Evolutionary conservation across 2,113 vertebrate species (phyloP).

Genomic region (Salvelinus fontinalis): DNA sequence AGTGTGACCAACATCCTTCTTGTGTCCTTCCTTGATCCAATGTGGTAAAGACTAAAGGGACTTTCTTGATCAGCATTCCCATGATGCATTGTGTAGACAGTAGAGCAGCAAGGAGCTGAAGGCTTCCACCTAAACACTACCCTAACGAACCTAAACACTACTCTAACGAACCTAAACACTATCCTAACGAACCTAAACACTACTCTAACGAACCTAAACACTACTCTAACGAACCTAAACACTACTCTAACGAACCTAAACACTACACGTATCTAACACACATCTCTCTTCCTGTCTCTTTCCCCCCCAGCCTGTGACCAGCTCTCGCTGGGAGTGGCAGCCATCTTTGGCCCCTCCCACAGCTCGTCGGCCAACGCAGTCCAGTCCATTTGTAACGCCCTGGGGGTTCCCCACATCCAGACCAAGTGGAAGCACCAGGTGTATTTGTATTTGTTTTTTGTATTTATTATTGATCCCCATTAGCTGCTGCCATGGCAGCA

Average conservation of each 20-base stretch:
- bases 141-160: not conserved
- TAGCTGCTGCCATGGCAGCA: too few relatives aligned
- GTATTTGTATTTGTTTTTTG: not conserved
- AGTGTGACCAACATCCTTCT: not conserved
- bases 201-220: not conserved
- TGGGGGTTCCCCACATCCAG: slow-evolving; percentile 88
- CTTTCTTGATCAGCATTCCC: not conserved
- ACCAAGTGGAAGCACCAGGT: slow-evolving; percentile 98
- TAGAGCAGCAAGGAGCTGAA: too few relatives aligned
- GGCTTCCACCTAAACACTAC: too few relatives aligned
- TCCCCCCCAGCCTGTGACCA: slow-evolving; percentile 88
- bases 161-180: not conserved
- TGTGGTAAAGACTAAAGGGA: not conserved
- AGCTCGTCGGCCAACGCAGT: slow-evolving; percentile 79
- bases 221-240: not conserved
- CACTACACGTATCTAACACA: not conserved
- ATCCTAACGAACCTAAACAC: not conserved
- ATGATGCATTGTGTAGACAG: too few relatives aligned
- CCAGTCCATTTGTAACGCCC: slow-evolving; percentile 77
- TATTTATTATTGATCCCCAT: too few relatives aligned
- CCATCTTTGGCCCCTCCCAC: slow-evolving; percentile 88
- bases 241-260: not conserved
- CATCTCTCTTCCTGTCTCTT: not conserved
- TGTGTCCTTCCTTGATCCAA: not conserved
- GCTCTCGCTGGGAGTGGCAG: slow-evolving; percentile 94